Percentiles rank a stretch among this genome's conserved stretches.
phyloP scores from a whole-genome alignment of 2,113 vertebrate genomes.

The Atractosteus spatula region DNA sequence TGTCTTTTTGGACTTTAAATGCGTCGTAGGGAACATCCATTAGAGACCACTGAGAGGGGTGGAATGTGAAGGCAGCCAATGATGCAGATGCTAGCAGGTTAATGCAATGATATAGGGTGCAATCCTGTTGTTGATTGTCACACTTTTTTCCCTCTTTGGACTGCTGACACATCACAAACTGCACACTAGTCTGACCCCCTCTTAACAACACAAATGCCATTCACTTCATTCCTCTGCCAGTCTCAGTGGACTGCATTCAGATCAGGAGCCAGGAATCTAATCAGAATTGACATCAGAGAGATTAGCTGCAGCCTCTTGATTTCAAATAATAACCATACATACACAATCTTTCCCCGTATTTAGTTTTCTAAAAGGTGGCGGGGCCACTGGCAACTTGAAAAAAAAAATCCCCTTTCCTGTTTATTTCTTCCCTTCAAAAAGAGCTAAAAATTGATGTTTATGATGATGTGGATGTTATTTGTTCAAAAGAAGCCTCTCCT shows the following conservation, averaged over 20 bases:
- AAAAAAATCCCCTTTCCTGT: too few species aligned
- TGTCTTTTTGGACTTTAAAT: too few species aligned
- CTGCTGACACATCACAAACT: slow-evolving; percentile 38
- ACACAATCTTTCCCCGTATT: background rate
- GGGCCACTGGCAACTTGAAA: background rate
- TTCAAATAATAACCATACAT: slow-evolving; percentile 34
- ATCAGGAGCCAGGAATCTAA: slow-evolving; percentile 18
- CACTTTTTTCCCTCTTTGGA: slow-evolving; percentile 16
- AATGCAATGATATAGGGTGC: slow-evolving; percentile 2
- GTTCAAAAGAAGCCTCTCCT: too few species aligned
- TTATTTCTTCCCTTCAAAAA: too few species aligned
- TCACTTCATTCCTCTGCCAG: slow-evolving; percentile 24
- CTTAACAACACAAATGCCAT: slow-evolving; percentile 34
- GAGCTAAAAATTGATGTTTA: too few species aligned
- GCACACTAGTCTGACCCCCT: slow-evolving; percentile 16
- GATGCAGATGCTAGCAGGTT: background rate
- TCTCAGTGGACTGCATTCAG: slow-evolving; percentile 21
- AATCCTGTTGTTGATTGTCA: slow-evolving; percentile 25
- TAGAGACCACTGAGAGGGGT: background rate
- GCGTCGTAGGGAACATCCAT: too few species aligned
- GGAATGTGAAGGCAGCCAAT: background rate
- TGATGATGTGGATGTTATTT: too few species aligned
- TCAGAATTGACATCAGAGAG: slow-evolving; percentile 35
- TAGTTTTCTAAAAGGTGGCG: background rate
- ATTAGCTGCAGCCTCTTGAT: slow-evolving; percentile 31